phyloP scores from a whole-genome alignment of 2,113 vertebrate genomes.

The Bubalus kerabau region DNA sequence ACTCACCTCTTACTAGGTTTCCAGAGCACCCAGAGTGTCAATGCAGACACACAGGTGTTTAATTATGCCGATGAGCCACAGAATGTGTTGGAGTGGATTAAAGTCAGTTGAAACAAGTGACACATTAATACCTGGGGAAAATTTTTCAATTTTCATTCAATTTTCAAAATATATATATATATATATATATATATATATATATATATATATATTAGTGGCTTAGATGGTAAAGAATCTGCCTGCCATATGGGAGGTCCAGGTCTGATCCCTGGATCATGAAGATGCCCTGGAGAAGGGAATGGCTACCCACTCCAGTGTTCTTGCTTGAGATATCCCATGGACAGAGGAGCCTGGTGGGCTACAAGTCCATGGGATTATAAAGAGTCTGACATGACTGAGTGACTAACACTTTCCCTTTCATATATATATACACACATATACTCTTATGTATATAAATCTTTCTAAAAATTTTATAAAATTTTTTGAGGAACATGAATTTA shows the following conservation, averaged over 20 bases:
- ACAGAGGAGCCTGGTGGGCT: not conserved
- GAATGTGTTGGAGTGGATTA: not conserved
- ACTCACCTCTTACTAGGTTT: not conserved
- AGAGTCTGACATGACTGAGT: not conserved
- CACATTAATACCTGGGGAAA: not conserved
- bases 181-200: not conserved
- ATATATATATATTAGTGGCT: not conserved
- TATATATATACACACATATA: not conserved
- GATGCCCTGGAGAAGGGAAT: not conserved
- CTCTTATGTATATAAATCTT: not conserved
- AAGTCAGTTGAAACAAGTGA: not conserved
- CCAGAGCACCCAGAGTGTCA: not conserved
- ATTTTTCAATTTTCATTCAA: not conserved
- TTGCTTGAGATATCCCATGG: not conserved
- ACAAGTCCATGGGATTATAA: not conserved
- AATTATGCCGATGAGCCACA: not conserved
- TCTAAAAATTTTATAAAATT: not conserved
- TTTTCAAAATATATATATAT: not conserved
- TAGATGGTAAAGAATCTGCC: not conserved
- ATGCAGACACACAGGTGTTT: not conserved
- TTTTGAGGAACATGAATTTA: not conserved
- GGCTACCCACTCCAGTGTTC: not conserved
- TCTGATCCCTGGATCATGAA: not conserved
- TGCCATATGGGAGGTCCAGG: fast-evolving
- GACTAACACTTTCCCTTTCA: not conserved